Evolutionary conservation across 1,140 invertebrate genomes (phyloP), one percentile per base, ranked within the genome.

Genomic region (Babylonia areolata): DNA sequence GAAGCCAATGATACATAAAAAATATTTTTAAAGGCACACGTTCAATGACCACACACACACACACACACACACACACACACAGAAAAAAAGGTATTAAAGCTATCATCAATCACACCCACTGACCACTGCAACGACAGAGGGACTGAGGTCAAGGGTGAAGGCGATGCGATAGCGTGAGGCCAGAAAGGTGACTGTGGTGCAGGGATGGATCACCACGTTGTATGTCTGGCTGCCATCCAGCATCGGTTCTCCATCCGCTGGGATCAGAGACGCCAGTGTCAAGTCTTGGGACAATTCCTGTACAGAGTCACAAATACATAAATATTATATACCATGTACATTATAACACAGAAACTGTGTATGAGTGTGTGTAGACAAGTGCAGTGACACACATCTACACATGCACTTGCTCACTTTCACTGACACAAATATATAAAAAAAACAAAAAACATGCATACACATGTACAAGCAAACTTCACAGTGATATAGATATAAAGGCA

Each of bases 81-180:
- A 51, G n/a, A n/a, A n/a, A n/a, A n/a, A n/a, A n/a, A n/a, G n/a
- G n/a, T n/a, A n/a, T n/a, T n/a, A n/a, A n/a, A n/a, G n/a, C n/a
- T n/a, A n/a, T n/a, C n/a, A n/a, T n/a, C 46, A 64, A 23, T 23
- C 58, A 64, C 37, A 33, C 31, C 35, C 75, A 77, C 39, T 75
- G 28, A 96, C 96, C 78, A 97, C 96, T 90, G 96, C 95, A 42
- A 96, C 96, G 86, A 96, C 95, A 3, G 97, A 97, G 33, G 97
- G 97, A 94, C 97, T 97, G 87, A 97, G 95, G 94, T 98, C 97
- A 80, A 98, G 94, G 91, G 97, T 96, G 94, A 97, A 97, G 37
- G 96, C 96, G 87, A 97, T 95, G 85, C 96, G 93, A 91, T 97
- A 97, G 85, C 95, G 95, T 54, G 93, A 94, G 0, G 95, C 94